A percentile compares a stretch with the other conserved stretches of the same genome.
phyloP scores from a whole-genome alignment of 2,797 vertebrate genomes.

The Sebastes itinus region DNA sequence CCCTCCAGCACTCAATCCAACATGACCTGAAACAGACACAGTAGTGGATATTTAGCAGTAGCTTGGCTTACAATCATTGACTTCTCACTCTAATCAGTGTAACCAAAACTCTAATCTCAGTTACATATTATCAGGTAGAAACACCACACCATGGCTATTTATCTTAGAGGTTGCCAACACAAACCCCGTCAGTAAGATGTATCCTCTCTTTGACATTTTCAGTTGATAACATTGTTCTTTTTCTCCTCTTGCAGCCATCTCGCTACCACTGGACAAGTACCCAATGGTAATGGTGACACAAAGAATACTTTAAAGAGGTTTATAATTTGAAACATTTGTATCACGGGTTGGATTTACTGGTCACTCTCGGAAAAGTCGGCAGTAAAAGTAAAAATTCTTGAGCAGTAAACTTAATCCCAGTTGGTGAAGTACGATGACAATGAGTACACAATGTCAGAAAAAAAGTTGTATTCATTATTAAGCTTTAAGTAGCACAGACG shows the following conservation, averaged over 20 bases:
- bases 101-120: neutral
- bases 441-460: accelerated
- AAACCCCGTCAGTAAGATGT: neutral
- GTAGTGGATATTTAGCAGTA: neutral
- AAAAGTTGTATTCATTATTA: neutral
- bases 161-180: neutral
- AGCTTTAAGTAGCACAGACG: neutral
- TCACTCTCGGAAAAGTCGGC: neutral
- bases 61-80: neutral
- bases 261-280: slow-evolving; percentile 80
- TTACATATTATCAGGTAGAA: neutral
- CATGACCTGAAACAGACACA: neutral
- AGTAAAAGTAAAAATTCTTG: neutral
- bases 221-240: slow-evolving; percentile 35
- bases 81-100: neutral
- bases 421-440: neutral
- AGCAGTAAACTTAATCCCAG: neutral
- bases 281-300: slow-evolving; percentile 83
- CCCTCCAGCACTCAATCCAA: neutral
- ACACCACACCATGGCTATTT: neutral
- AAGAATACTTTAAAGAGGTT: neutral
- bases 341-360: neutral
- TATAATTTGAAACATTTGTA: neutral
- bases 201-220: neutral
- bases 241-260: slow-evolving; percentile 82